Evolutionary conservation across 2,888 invertebrate species (phyloP).

Genomic region (Lasioglossum marginatum): DNA sequence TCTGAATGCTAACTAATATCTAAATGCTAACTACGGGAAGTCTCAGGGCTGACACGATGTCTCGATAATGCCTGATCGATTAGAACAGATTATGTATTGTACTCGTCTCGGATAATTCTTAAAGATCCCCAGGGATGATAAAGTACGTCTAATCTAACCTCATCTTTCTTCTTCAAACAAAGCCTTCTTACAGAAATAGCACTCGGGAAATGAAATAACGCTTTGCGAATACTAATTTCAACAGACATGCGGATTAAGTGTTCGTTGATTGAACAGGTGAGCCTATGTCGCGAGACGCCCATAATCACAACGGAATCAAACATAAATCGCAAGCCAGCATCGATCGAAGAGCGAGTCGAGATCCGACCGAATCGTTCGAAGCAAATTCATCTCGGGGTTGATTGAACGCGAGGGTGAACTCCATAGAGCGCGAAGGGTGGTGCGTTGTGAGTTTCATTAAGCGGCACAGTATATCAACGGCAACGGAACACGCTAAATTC

Average conservation of each 20-base stretch:
- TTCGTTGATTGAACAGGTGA: too few relatives aligned
- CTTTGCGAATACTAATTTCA: too few relatives aligned
- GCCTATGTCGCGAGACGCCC: too few relatives aligned
- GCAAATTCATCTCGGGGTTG: neutral
- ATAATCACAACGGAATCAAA: neutral
- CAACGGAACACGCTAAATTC: conserved; percentile 10
- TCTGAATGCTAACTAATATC: conserved; percentile 4
- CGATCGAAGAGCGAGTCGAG: neutral
- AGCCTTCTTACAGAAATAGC: too few relatives aligned
- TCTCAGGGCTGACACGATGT: neutral
- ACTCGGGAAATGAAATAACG: too few relatives aligned
- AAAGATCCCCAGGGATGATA: neutral
- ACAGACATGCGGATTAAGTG: too few relatives aligned
- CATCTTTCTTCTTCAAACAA: too few relatives aligned
- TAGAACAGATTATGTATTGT: neutral
- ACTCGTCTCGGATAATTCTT: neutral
- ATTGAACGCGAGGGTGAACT: neutral
- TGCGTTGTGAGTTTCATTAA: conserved; percentile 19
- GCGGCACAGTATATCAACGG: neutral
- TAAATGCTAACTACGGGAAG: conserved; percentile 1
- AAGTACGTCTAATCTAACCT: too few relatives aligned
- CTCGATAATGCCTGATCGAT: neutral
- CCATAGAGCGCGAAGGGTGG: neutral
- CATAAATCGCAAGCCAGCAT: neutral
- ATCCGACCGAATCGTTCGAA: neutral